Evolutionary conservation across 2,797 vertebrate genomes (phyloP), one percentile per base, ranked within the genome.

Genomic region (Hemibagrus guttatus): DNA sequence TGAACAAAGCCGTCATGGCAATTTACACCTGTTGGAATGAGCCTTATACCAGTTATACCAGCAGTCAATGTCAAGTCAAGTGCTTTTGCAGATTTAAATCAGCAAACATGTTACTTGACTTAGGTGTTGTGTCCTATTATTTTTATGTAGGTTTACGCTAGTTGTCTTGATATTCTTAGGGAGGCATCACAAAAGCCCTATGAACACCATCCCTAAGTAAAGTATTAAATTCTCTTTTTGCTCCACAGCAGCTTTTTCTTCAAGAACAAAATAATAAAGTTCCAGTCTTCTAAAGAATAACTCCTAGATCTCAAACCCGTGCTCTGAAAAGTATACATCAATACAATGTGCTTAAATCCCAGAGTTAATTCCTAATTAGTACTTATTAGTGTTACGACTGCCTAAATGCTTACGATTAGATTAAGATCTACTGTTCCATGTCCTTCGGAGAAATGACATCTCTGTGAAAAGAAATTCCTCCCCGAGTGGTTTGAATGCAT

Each of bases 31-130:
- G n/a, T 19, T 76, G 16, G 35, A 39, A 59, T 13, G 31, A 35
- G n/a, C 16, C 75, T 78, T 58, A n/a, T n/a, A n/a, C n/a, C n/a
- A n/a, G 9, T 79, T 59, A 39, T 46, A 81, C 23, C 79, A 81
- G 7, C 2, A 7, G 6, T 63, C 31, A 63, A n/a, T n/a, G n/a
- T n/a, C n/a, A n/a, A n/a, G n/a, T 81, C 2, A n/a, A 81, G 58
- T 63, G 23, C 19, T 46, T 11, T 16, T 63, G 13, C 42, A n/a
- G 11, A 7, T 21, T 81, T 16, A 63, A 42, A 28, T 17, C 21
- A 39, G 13, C 19, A 76, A 31, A 19, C 26, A n/a, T n/a, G 13
- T 54, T 23, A 71, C 39, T 12, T 42, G 35, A 74, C 46, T 52
- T 28, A 6, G 23, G 21, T 23, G 42, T 75, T 13, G 49, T 12